A percentile compares a stretch with the other conserved stretches of the same genome.
These are phyloP conservation scores for Helostoma temminkii DNA, from an alignment of 2,797 vertebrate genomes.

Conservation along the genomic window DNA sequence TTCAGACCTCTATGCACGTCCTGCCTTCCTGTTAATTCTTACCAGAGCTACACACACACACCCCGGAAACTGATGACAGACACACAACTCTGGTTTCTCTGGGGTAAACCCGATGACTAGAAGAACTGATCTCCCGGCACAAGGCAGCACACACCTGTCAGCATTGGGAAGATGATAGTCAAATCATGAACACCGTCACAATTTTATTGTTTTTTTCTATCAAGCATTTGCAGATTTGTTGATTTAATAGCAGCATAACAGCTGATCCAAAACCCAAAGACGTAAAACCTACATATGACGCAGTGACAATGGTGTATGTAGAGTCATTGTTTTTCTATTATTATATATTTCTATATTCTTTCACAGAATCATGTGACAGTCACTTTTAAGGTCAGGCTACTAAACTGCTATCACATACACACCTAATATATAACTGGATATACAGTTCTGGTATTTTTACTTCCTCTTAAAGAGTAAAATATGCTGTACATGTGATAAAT, in stretches of 20 bases:
- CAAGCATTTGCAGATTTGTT: too few species aligned
- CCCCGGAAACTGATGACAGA: conserved; percentile 73
- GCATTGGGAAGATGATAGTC: too few species aligned
- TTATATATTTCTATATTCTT: not conserved
- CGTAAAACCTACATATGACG: too few species aligned
- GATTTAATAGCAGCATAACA: too few species aligned
- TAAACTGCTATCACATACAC: not conserved
- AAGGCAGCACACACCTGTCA: conserved; percentile 52
- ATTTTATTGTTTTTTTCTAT: not conserved
- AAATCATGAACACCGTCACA: too few species aligned
- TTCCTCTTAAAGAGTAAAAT: not conserved
- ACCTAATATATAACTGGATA: not conserved
- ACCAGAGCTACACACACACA: conserved; percentile 71
- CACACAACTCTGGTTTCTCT: conserved; percentile 48
- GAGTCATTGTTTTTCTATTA: not conserved
- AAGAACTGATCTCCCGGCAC: conserved; percentile 29
- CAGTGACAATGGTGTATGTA: too few species aligned
- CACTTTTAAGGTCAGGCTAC: not conserved
- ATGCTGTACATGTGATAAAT: not conserved
- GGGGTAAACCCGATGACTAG: conserved; percentile 49
- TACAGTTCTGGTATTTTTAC: not conserved
- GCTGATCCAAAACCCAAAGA: too few species aligned
- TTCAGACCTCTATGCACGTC: conserved; percentile 66
- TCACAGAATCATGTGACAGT: not conserved
- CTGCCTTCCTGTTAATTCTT: conserved; percentile 77